A percentile compares a stretch with the other conserved stretches of the same genome.
These are phyloP conservation scores for Latrodectus geometricus DNA, from an alignment of 1,140 invertebrate species.

Conservation along the genomic window DNA sequence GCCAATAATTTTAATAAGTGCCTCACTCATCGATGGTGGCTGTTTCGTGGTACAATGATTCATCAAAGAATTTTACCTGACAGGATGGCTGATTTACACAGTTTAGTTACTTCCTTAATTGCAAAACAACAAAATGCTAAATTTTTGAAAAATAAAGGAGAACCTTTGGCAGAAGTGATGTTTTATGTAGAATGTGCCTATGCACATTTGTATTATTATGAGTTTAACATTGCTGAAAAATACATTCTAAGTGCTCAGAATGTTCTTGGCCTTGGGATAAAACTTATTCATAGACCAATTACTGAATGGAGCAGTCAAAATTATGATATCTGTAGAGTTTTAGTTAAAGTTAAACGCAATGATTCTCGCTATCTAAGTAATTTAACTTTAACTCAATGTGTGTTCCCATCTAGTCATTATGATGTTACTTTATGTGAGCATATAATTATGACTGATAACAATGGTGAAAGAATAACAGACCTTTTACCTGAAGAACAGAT, in stretches of 20 bases:
- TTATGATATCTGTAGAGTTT: not conserved
- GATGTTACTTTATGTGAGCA: constrained; percentile 79
- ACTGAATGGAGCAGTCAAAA: not conserved
- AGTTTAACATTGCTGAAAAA: constrained; percentile 77
- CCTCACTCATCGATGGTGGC: constrained; percentile 78
- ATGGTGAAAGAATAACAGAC: constrained; percentile 62
- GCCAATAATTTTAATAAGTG: constrained; percentile 68
- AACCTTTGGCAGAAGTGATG: constrained; percentile 74
- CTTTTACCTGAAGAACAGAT: constrained; percentile 82
- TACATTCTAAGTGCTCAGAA: constrained; percentile 76
- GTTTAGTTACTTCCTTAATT: constrained; percentile 75
- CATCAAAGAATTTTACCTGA: constrained; percentile 83
- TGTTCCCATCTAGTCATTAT: not conserved
- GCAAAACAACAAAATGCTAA: constrained; percentile 66
- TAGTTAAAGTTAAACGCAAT: not conserved
- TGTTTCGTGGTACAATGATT: constrained; percentile 77
- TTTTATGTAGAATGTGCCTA: constrained; percentile 77
- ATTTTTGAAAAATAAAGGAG: constrained; percentile 56
- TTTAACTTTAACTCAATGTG: not conserved
- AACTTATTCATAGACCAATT: constrained; percentile 68
- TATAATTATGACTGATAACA: constrained; percentile 72
- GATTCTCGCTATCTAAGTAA: not conserved
- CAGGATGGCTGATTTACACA: constrained; percentile 75
- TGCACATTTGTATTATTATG: constrained; percentile 80
- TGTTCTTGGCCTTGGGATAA: constrained; percentile 75